Base-by-base conservation (phyloP, 2,797 vertebrate genomes). In the Trematomus bernacchii region DNA sequence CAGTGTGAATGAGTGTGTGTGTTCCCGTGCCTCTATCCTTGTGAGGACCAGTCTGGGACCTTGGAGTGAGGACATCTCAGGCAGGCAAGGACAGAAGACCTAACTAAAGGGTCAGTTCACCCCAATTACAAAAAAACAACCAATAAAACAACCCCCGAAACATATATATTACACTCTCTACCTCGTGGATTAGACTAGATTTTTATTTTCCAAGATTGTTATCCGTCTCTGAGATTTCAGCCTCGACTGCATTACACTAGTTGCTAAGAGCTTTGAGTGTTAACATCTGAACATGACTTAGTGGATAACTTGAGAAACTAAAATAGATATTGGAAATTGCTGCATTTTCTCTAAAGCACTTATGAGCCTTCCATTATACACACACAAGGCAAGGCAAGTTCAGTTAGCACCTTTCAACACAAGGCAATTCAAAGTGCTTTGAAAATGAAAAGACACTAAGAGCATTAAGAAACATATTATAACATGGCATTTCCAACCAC, bases 1-100 rank as follows among this genome's bases (percentile, higher is more conserved):
- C 50, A 57, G 75, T 72, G 68, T 63, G 63, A 43, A 37, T 54
- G 47, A 55, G 71, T 66, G 64, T 6, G 30, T 54, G 57, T 80
- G 33, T 44, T 37, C 33, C 33, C 0, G 46, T 54, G 60, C 21
- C 40, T 69, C n/a, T 71, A 46, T 80, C 50, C 70, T 79, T 77
- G 27, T 64, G 53, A 72, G 65, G 58, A 46, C 30, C 4, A 16
- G 66, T 69, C 53, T 71, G 57, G 71, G 68, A 77, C 81, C 72
- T 85, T 51, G 21, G 57, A 77, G 55, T 3, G 10, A 84, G 64
- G 71, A 78, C 33, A n/a, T 71, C 42, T 73, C 51, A 53, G 51
- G 18, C 43, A 62, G 79, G n/a, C 50, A 12, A 59, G 51, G 50
- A 69, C 40, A 19, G 60, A 14, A 13, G 71, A 50, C 14, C 23